phyloP scores from a whole-genome alignment of 2,113 vertebrate species.

The Xenopus borealis region DNA sequence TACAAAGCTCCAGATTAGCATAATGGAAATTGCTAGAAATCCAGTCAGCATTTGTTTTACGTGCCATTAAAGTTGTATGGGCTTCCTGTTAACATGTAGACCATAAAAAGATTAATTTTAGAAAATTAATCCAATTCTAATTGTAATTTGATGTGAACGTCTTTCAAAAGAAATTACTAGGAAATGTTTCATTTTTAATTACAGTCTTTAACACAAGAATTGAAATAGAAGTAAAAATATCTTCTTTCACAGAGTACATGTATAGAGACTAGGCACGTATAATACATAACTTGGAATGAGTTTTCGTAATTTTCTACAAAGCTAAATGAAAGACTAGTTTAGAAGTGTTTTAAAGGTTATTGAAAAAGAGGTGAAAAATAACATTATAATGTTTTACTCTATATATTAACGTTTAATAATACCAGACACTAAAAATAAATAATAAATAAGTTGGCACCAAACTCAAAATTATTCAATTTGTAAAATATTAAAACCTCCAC shows the following conservation, averaged over 20 bases:
- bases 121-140: slow-evolving; percentile 42
- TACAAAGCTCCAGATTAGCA: slow-evolving; percentile 29
- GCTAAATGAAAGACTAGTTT: too few species aligned
- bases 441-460: too few species aligned
- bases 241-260: slow-evolving; percentile 4
- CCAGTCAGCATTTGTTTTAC: slow-evolving; percentile 45
- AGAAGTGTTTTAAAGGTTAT: too few species aligned
- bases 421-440: too few species aligned
- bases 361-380: too few species aligned
- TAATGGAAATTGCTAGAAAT: slow-evolving; percentile 40
- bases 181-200: slow-evolving; percentile 38
- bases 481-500: too few species aligned
- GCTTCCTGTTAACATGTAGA: slow-evolving; percentile 28
- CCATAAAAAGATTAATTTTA: slow-evolving; percentile 44
- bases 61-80: slow-evolving; percentile 43
- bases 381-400: too few species aligned
- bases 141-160: slow-evolving; percentile 39
- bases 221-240: slow-evolving; percentile 11
- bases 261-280: too few species aligned
- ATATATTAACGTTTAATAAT: too few species aligned
- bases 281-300: too few species aligned
- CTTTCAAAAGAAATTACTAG: slow-evolving; percentile 34
- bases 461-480: too few species aligned
- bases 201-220: slow-evolving; percentile 32
- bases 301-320: too few species aligned